phyloP scores from a whole-genome alignment of 2,888 invertebrate genomes.

The Lumbricus terrestris region DNA sequence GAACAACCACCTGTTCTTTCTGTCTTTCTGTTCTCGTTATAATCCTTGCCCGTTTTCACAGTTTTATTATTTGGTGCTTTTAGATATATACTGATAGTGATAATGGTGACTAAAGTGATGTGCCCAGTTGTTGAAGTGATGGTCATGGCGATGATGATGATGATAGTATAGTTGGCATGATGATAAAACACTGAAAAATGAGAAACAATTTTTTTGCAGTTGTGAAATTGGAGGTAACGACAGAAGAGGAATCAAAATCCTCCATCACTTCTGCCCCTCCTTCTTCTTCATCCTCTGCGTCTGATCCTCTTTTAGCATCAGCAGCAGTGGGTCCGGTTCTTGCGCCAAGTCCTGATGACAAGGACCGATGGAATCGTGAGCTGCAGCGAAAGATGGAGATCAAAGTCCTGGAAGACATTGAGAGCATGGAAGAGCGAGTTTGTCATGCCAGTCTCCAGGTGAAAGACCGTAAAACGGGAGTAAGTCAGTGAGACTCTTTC shows the following conservation, averaged over 20 bases:
- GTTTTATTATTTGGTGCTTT: neutral
- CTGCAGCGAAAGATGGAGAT: conserved; percentile 81
- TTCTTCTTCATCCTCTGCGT: neutral
- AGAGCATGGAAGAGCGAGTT: conserved; percentile 54
- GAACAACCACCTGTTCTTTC: neutral
- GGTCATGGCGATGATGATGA: neutral
- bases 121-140: neutral
- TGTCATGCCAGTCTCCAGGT: conserved; percentile 57
- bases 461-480: conserved; percentile 29
- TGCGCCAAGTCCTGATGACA: conserved; percentile 48
- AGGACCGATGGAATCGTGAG: conserved; percentile 64
- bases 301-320: conserved; percentile 29
- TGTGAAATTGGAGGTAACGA: conserved; percentile 15
- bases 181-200: neutral
- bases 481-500: conserved; percentile 7
- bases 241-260: neutral
- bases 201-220: conserved; percentile 14
- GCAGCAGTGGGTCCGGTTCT: conserved; percentile 29
- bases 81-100: neutral
- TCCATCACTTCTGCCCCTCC: too few species aligned
- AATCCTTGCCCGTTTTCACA: neutral
- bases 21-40: neutral
- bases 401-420: conserved; percentile 68
- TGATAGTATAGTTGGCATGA: too few species aligned
- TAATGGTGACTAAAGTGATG: neutral